Percentiles rank a stretch among this genome's conserved stretches.
Conservation (phyloP, 2,113 vertebrate species). For the Neofelis nebulosa region DNA sequence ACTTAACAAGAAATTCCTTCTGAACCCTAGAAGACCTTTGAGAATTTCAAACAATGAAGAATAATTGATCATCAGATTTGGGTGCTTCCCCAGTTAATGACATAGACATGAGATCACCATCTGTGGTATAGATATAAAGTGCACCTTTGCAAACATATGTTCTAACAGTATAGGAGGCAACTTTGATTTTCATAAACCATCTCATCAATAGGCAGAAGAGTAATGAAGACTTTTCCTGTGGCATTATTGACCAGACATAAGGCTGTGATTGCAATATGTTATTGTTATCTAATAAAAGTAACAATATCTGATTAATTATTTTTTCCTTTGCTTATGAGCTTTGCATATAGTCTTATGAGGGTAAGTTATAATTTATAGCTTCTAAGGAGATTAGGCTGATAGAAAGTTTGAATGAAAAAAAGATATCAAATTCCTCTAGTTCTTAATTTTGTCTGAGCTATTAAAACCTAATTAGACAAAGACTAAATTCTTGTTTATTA, state of each 20-base stretch:
- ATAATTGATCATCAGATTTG: slow-evolving; percentile 26
- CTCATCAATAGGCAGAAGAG: slow-evolving; percentile 5
- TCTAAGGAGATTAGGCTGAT: slow-evolving; percentile 33
- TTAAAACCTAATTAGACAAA: slow-evolving; percentile 70
- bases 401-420: slow-evolving; percentile 65
- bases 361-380: slow-evolving; percentile 57
- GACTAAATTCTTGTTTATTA: slow-evolving; percentile 61
- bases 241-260: slow-evolving; percentile 44
- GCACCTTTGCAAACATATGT: not conserved
- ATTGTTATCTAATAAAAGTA: slow-evolving; percentile 58
- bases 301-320: slow-evolving; percentile 37
- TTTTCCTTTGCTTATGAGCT: slow-evolving; percentile 33
- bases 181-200: slow-evolving; percentile 53
- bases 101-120: not conserved
- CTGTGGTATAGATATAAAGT: not conserved
- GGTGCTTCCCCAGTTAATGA: not conserved
- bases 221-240: slow-evolving; percentile 1
- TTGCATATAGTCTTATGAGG: slow-evolving; percentile 47
- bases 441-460: slow-evolving; percentile 61
- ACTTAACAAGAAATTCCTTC: not conserved
- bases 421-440: slow-evolving; percentile 65
- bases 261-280: not conserved
- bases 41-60: slow-evolving; percentile 47
- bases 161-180: not conserved
- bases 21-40: not conserved